These are phyloP conservation scores for Zele albiditarsus DNA, from an alignment of 2,888 invertebrate genomes.

Conservation along the genomic window DNA sequence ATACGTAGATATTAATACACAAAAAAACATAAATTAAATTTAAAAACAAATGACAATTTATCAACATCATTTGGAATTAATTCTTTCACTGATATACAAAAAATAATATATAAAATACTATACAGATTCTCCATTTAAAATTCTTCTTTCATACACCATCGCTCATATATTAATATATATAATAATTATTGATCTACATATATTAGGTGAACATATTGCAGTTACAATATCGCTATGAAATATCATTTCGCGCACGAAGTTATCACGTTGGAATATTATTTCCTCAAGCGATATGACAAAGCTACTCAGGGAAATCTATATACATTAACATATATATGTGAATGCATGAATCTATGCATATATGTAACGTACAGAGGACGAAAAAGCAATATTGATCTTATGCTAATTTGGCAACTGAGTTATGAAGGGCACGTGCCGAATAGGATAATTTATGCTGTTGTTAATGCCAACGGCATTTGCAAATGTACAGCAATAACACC, in stretches of 20 bases:
- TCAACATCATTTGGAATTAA: no score
- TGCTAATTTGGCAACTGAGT: constrained; percentile 64
- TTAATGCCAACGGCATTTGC: constrained; percentile 55
- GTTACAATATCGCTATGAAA: neutral
- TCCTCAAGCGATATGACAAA: constrained; percentile 10
- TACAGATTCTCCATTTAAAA: no score
- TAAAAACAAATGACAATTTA: no score
- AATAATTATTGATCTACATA: neutral
- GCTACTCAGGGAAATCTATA: neutral
- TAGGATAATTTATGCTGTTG: constrained; percentile 65
- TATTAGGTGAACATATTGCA: neutral
- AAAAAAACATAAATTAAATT: no score
- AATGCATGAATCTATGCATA: neutral
- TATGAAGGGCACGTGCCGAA: constrained; percentile 66
- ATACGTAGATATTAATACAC: no score
- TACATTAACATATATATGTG: neutral
- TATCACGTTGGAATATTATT: constrained; percentile 7
- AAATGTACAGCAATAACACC: constrained; percentile 13
- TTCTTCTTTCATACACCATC: no score
- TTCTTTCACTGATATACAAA: no score
- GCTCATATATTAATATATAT: no score
- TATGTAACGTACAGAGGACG: constrained; percentile 30
- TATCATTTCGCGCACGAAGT: neutral
- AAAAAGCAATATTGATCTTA: constrained; percentile 67
- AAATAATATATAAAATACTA: no score